A percentile compares a stretch with the other conserved stretches of the same genome.
Conservation (phyloP, 2,888 invertebrate species). For the Fragum fragum region DNA sequence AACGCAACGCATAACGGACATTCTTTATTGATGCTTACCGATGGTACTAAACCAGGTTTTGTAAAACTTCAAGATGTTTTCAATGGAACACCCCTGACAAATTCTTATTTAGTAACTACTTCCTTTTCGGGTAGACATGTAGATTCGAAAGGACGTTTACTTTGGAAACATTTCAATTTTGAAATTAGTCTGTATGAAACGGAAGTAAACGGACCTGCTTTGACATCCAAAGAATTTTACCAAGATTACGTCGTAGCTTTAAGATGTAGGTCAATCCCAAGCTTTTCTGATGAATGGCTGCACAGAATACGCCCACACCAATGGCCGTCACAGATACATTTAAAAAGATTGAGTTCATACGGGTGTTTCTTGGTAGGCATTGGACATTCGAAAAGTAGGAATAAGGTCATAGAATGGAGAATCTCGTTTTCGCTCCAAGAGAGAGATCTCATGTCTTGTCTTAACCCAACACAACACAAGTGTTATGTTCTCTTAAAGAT, state of each 20-base stretch:
- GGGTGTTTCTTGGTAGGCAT: conserved; percentile 30
- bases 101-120: not conserved
- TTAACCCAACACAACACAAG: conserved; percentile 34
- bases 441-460: conserved; percentile 34
- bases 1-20: not conserved
- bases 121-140: not conserved
- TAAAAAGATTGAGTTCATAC: not conserved
- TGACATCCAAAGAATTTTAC: not conserved
- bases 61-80: not conserved
- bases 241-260: not conserved
- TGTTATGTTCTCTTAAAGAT: conserved; percentile 48
- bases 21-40: not conserved
- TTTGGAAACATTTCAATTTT: not conserved
- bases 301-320: not conserved
- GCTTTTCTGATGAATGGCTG: not conserved
- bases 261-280: not conserved
- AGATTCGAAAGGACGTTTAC: not conserved
- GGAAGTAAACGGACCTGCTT: conserved; percentile 22
- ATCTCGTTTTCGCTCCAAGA: conserved; percentile 38
- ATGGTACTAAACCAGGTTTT: not conserved
- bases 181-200: not conserved
- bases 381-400: conserved; percentile 19
- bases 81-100: not conserved
- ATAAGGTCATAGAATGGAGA: conserved; percentile 36
- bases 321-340: conserved; percentile 7